Conservation (phyloP, 2,888 invertebrate genomes). For the Dorcus hopei region DNA sequence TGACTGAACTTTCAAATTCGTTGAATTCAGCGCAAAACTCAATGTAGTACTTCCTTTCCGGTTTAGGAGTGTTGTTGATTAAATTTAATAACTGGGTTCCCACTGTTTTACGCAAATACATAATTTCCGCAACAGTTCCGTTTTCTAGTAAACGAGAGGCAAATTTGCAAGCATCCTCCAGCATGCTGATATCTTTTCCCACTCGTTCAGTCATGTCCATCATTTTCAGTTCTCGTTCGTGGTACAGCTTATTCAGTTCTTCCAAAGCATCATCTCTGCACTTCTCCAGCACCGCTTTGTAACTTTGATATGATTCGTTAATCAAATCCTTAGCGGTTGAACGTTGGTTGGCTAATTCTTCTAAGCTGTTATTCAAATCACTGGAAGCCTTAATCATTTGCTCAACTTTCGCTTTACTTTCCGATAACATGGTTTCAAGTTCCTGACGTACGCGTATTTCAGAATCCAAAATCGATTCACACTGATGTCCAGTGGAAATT, state of each 20-base stretch:
- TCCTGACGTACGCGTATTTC: constrained; percentile 74
- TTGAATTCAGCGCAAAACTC: constrained; percentile 79
- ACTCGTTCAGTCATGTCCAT: constrained; percentile 79
- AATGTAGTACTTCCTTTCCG: constrained; percentile 74
- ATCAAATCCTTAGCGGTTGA: constrained; percentile 82
- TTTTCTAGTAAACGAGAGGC: constrained; percentile 76
- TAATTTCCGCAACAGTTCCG: constrained; percentile 81
- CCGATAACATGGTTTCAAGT: constrained; percentile 68
- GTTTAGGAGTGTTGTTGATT: constrained; percentile 77
- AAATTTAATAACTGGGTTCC: constrained; percentile 73
- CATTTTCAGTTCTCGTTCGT: constrained; percentile 80
- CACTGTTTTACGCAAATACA: constrained; percentile 78
- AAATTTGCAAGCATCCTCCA: constrained; percentile 85
- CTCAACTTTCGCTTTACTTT: constrained; percentile 72
- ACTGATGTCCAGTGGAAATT: constrained; percentile 74
- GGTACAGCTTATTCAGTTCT: constrained; percentile 73
- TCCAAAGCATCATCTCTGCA: constrained; percentile 73
- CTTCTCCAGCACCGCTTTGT: constrained; percentile 77
- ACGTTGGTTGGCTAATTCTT: constrained; percentile 82
- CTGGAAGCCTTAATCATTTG: constrained; percentile 74
- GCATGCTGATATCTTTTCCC: constrained; percentile 78
- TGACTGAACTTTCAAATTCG: constrained; percentile 70
- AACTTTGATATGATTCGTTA: constrained; percentile 74
- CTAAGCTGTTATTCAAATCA: constrained; percentile 74
- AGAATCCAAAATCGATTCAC: constrained; percentile 77